These are phyloP conservation scores for Sylvia atricapilla DNA, from an alignment of 2,113 vertebrate genomes.

Conservation along the genomic window DNA sequence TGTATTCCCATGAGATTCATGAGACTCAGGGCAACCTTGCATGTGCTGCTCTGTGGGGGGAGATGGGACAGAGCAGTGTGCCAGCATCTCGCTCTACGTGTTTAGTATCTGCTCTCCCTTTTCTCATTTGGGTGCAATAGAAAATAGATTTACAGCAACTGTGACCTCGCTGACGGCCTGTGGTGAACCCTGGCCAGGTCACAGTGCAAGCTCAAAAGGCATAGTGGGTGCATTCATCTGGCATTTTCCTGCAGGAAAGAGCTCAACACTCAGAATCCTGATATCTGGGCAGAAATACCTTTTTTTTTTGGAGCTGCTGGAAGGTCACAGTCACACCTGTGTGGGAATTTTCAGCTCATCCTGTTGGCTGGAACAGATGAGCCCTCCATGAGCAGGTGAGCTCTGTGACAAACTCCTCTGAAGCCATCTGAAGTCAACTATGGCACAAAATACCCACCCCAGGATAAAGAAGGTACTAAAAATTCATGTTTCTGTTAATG, in stretches of 20 bases:
- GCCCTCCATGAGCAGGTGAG: neutral
- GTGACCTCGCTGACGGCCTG: neutral
- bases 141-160: neutral
- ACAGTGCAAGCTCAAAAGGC: neutral
- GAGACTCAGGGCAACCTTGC: neutral
- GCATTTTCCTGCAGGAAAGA: neutral
- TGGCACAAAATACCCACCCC: neutral
- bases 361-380: neutral
- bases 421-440: neutral
- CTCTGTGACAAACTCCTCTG: neutral
- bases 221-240: neutral
- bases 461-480: neutral
- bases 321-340: neutral
- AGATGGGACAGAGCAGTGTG: neutral
- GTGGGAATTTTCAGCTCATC: neutral
- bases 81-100: neutral
- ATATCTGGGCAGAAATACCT: neutral
- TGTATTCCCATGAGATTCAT: neutral
- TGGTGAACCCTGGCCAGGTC: neutral
- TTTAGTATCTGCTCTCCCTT: neutral
- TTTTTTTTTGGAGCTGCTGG: neutral
- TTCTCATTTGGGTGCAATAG: neutral
- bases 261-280: neutral
- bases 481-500: neutral
- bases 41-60: neutral